Evolutionary conservation across 2,113 vertebrate genomes (phyloP).

Genomic region (Columbina picui): DNA sequence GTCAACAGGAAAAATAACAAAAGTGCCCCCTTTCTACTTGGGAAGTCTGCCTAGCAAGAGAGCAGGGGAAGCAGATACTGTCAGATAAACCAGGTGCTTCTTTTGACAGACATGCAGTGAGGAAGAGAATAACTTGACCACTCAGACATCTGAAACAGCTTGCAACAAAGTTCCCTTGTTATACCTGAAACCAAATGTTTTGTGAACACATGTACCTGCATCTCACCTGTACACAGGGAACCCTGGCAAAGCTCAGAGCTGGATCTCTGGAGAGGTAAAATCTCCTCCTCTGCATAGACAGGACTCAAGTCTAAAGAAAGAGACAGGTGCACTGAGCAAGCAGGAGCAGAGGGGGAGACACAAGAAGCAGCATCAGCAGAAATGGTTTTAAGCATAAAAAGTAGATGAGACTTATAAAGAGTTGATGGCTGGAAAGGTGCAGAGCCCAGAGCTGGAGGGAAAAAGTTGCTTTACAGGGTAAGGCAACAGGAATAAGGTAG

Average conservation of each 20-base stretch:
- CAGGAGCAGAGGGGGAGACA: neutral
- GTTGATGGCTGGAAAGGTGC: neutral
- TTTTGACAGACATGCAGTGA: neutral
- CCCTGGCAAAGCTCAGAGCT: neutral
- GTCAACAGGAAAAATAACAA: neutral
- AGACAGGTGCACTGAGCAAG: neutral
- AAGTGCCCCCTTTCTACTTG: neutral
- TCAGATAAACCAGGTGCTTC: neutral
- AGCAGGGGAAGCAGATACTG: neutral
- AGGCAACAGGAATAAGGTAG: neutral
- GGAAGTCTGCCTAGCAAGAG: neutral
- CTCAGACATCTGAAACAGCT: neutral
- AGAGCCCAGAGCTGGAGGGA: neutral
- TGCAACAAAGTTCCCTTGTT: neutral
- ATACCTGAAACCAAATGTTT: neutral
- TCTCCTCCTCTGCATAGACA: neutral
- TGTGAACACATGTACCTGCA: neutral
- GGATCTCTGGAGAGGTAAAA: neutral
- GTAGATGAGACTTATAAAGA: accelerated
- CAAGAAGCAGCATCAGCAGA: neutral
- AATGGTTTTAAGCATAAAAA: neutral
- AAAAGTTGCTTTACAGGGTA: neutral
- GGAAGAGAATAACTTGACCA: neutral
- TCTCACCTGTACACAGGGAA: neutral
- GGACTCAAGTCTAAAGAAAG: neutral